Percentiles rank a stretch among this genome's conserved stretches.
phyloP scores from a whole-genome alignment of 2,888 invertebrate species.

The Atrina japonica region DNA sequence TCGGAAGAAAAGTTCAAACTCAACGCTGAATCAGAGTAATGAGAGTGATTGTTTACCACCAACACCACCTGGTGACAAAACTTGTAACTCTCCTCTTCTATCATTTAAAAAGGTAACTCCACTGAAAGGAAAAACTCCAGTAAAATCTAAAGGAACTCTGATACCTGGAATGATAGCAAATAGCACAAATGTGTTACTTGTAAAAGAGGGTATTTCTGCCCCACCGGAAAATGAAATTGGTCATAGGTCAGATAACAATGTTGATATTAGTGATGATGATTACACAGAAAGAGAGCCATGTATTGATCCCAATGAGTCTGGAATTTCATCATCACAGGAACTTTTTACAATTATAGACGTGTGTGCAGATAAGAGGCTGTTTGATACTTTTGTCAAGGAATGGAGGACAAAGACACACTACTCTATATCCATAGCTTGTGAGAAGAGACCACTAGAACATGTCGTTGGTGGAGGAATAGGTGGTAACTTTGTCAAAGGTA shows the following conservation, averaged over 20 bases:
- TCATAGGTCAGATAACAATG: background rate
- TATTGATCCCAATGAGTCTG: constrained; percentile 53
- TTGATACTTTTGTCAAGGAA: constrained; percentile 77
- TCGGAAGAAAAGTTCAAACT: background rate
- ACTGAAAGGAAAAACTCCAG: background rate
- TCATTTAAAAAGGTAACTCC: constrained; percentile 32
- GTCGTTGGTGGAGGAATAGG: constrained; percentile 65
- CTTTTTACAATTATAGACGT: constrained; percentile 79
- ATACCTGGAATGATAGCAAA: background rate
- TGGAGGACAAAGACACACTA: constrained; percentile 73
- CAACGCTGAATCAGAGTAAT: constrained; percentile 50
- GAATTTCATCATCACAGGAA: constrained; percentile 58
- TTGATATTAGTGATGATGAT: background rate
- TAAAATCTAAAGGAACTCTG: background rate
- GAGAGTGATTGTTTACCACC: constrained; percentile 76
- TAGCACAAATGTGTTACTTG: background rate
- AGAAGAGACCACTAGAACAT: constrained; percentile 54
- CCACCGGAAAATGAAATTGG: background rate
- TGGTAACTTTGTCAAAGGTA: constrained; percentile 67
- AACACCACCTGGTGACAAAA: constrained; percentile 72
- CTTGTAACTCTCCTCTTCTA: constrained; percentile 39
- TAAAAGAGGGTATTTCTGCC: background rate
- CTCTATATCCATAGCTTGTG: constrained; percentile 80
- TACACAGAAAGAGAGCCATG: constrained; percentile 43
- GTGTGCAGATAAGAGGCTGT: constrained; percentile 71